Evolutionary conservation across 2,888 invertebrate species (phyloP), one percentile per base, ranked within the genome.

Genomic region (Temnothorax unifasciatus): DNA sequence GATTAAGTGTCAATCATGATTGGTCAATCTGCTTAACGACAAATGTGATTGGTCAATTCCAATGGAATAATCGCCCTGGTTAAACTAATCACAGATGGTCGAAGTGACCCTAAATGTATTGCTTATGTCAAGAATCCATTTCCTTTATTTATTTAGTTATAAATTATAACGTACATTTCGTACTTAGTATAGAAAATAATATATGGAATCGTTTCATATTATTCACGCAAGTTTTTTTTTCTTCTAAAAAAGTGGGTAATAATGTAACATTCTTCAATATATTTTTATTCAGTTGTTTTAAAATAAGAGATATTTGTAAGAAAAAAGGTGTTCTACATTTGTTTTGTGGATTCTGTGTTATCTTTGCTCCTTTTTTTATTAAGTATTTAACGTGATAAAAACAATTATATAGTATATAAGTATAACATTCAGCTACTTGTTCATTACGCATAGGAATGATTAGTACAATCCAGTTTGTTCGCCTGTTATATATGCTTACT

Each of bases 401-500:
- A 71, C 21, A 57, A 25, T 18, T 25, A 25, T 2, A 2, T 25
- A 11, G 25, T 4, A n/a, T n/a, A n/a, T n/a, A n/a, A n/a, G n/a
- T n/a, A 38, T 18, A 3, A 34, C 15, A 21, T 2, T n/a, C 25
- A 18, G 34, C 34, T 34, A 25, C 25, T 8, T 2, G 34, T 34
- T 34, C 34, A 4, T 76, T 54, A 52, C 13, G 8, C 6, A 21
- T 57, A 44, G 21, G 29, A 82, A 59, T 57, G n/a, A 81, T 11
- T 9, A 54, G 21, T n/a, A 3, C 2, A 54, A 38, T 59, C 21
- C 25, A n/a, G 52, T 54, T 76, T 34, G 38, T 29, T 0, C 18
- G 1, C 61, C 11, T n/a, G n/a, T 79, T 63, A 71, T 21, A 34
- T n/a, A 18, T 18, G 63, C 6, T 34, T 86, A 75, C 41, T 84